These are phyloP conservation scores for Nasalis larvatus DNA, from an alignment of 2,113 vertebrate species.

Conservation along the genomic window DNA sequence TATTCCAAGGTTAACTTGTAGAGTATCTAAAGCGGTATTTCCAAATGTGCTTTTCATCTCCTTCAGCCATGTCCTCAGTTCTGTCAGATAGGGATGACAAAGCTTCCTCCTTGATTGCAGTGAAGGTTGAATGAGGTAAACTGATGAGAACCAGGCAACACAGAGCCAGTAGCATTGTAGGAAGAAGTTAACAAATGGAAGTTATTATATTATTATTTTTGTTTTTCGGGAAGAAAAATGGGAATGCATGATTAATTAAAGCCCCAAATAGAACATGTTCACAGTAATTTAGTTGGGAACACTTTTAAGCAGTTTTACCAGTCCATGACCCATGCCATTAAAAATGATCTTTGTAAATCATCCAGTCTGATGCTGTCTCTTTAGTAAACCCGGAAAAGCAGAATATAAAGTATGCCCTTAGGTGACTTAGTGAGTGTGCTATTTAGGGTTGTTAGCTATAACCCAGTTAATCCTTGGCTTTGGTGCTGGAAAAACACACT, in stretches of 20 bases:
- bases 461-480: neutral
- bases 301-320: neutral
- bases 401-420: neutral
- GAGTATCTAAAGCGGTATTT: neutral
- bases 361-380: neutral
- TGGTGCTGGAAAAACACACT: neutral
- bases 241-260: neutral
- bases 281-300: neutral
- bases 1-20: neutral
- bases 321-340: neutral
- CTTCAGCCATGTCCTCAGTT: neutral
- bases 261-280: neutral
- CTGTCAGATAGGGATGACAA: neutral
- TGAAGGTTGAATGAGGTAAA: neutral
- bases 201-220: neutral
- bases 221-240: neutral
- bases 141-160: rapidly evolving
- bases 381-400: neutral
- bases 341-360: neutral
- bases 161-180: neutral
- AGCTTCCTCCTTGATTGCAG: neutral
- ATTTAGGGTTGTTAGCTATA: neutral
- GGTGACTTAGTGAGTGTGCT: neutral
- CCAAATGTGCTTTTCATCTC: neutral
- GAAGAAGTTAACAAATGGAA: neutral